Conservation (phyloP, 2,113 vertebrate genomes). For the Trematocara nigrifrons region DNA sequence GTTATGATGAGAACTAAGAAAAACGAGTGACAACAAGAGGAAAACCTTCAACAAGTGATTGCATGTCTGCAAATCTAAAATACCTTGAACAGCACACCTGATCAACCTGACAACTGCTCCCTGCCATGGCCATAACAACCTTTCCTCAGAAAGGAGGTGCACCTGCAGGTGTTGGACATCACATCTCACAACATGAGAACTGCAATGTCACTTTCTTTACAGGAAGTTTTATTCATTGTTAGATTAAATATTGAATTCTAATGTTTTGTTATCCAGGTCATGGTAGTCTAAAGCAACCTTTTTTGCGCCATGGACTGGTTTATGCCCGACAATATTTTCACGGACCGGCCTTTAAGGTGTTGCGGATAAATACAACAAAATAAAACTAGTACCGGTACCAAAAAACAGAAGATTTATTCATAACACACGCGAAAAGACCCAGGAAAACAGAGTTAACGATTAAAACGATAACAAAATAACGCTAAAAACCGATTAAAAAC, state of each 20-base stretch:
- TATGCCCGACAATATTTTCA: too few relatives aligned
- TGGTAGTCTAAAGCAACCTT: neutral
- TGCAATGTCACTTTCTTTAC: neutral
- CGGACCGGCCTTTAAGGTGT: too few relatives aligned
- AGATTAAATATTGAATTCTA: neutral
- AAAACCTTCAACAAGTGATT: slow-evolving; percentile 6
- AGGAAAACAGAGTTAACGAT: too few relatives aligned
- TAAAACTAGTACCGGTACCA: too few relatives aligned
- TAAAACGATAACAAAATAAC: too few relatives aligned
- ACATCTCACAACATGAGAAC: neutral
- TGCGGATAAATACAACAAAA: too few relatives aligned
- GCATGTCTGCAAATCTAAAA: neutral
- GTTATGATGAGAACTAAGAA: neutral
- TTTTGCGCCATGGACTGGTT: too few relatives aligned
- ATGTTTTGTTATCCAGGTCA: neutral
- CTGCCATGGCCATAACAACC: accelerated
- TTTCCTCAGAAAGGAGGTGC: neutral
- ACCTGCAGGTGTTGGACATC: neutral
- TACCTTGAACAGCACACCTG: neutral
- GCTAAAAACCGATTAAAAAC: too few relatives aligned
- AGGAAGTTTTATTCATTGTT: neutral
- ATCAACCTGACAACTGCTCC: neutral
- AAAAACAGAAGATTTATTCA: too few relatives aligned
- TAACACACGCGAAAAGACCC: too few relatives aligned
- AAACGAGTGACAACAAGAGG: slow-evolving; percentile 33